Evolutionary conservation across 1,140 invertebrate genomes (phyloP), one percentile per base, ranked within the genome.

Genomic region (Ceratosolen solmsi): DNA sequence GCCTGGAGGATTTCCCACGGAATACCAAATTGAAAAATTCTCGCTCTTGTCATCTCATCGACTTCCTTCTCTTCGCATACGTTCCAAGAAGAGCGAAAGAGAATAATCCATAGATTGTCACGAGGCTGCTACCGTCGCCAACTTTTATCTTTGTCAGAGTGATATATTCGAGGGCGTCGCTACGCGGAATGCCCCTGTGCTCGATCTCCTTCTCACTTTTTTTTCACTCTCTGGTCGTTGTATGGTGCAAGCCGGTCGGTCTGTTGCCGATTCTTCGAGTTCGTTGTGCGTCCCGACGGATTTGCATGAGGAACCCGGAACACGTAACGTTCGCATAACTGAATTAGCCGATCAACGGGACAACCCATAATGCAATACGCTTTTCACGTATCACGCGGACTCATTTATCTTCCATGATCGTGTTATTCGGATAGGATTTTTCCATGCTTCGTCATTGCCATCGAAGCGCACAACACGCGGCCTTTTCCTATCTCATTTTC

Each of bases 221-320:
- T 72, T 80, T 80, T 83, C 71, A 82, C 33, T 76, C 79, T 46
- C 41, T 46, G 5, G 5, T 46, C 41, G 5, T 13, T 13, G 13
- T 13, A 46, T 46, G 5, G 5, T 46, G 5, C 13, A 7, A 46
- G 41, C 82, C 82, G 70, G 68, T 79, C 72, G 63, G 51, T 71
- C 68, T 74, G 71, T 63, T 22, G 78, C 76, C 83, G n/a, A n/a
- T 83, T 82, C 82, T 85, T 85, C 83, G 84, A 84, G 82, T 83
- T 84, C 84, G 84, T 85, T 82, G 84, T 82, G 84, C 82, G 84
- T 80, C 65, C 80, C 71, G 72, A 75, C 51, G 60, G 75, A 86
- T 86, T 85, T 84, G 79, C 85, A 84, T 84, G 79, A 56, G 72
- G 77, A 86, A 86, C 82, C 17, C 33, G 70, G 73, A 73, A 70